Base-by-base conservation (phyloP, 2,888 invertebrate genomes). In the Chrysina gloriosa region DNA sequence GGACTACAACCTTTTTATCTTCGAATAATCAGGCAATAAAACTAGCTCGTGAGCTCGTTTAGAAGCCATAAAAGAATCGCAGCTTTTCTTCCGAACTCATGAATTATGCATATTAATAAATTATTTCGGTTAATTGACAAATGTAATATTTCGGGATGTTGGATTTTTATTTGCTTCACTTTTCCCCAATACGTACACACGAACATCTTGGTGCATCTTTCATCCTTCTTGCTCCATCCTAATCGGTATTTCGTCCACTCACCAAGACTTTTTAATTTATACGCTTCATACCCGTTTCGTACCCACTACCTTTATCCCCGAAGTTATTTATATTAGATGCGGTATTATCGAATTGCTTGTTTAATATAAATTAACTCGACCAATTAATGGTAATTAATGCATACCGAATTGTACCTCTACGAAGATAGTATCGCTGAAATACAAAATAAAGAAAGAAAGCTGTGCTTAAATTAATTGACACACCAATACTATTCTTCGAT, bases 341-440 rank as follows among this genome's bases (percentile, higher is more conserved):
- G n/a, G 39, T 19, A 58, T 56, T 56, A 56, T 42, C 58, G 58
- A 58, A 58, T 36, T 58, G 23, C 39, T 58, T 39, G 58, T 39
- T 58, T 58, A 58, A 39, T 56, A 58, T 58, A 58, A 58, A 58
- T 58, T 58, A 58, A 58, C 39, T 6, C 14, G 39, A 14, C 58
- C 58, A 58, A 58, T 58, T 58, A 58, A 58, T 39, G 58, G 39
- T 58, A 58, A 58, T 58, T 58, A 58, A 58, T 39, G 58, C 58
- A 58, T 27, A 27, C 58, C 39, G 25, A 58, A 58, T 39, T 39
- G 58, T 21, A 45, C 6, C 21, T 21, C 16, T 45, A 16, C 21
- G 5, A 21, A 45, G 42, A 45, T 45, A 19, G 3, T 45, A 21
- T 45, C 21, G 6, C 16, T 19, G 21, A 45, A 45, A 16, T 2